Base-by-base conservation (phyloP, 1,140 invertebrate genomes). In the Conus ventricosus region DNA sequence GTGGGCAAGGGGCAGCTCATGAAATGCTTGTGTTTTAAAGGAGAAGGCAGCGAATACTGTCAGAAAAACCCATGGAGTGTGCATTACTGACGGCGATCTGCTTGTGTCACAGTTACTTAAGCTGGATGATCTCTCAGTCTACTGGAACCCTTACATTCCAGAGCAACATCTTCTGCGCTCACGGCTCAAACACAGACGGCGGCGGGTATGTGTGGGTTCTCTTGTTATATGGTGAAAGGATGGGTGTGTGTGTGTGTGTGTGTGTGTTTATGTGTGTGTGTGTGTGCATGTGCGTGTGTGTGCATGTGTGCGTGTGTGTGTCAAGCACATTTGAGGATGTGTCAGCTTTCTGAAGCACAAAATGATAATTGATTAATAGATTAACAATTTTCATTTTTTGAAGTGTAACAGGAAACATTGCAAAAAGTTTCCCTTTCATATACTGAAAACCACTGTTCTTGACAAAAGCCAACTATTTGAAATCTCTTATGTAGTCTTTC, bases 111-210 rank as follows among this genome's bases (percentile, higher is more conserved):
- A 95, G 95, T 95, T 98, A 91, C 96, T 98, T 92, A 96, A 97
- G 90, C 95, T 97, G 67, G 97, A 97, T 90, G 97, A 97, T 5
- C 95, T 98, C 3, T 97, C 97, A 0, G 92, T 97, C 2, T 98
- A 98, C 93, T 97, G 97, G 96, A 98, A 98, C 94, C 96, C 97
- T 5, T 93, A 94, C 92, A 89, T 95, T 88, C 92, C 93, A 89
- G 90, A 93, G 85, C 88, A 93, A 85, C 87, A 94, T 88, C 89
- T 94, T 82, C 91, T 95, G 23, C 91, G 92, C 80, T 92, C 92
- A 51, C 91, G 94, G 39, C 27, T 88, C 95, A 5, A 91, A 93
- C 87, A 93, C 93, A 39, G 92, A 93, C 89, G 93, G 90, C 1
- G 95, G 95, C 93, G 93, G 92, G 95, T 95, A 92, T 60, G 83